A percentile compares a stretch with the other conserved stretches of the same genome.
phyloP scores from a whole-genome alignment of 2,888 invertebrate genomes.

The Lycophotia porphyrea region DNA sequence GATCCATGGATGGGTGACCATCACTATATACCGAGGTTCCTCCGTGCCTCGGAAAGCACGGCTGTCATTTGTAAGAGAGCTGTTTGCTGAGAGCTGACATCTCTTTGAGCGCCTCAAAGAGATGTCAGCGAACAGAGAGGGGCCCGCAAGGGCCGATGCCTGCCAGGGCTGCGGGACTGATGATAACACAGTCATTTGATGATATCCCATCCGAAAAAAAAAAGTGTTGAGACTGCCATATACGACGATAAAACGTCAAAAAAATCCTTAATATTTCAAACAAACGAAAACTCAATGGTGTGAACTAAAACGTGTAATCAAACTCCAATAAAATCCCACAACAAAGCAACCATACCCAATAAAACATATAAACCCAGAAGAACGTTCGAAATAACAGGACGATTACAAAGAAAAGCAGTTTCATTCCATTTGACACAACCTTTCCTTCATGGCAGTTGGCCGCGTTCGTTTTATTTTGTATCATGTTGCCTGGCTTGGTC shows the following conservation, averaged over 20 bases:
- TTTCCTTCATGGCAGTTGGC: constrained; percentile 1
- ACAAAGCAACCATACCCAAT: not conserved
- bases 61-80: not conserved
- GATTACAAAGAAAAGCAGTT: constrained; percentile 34
- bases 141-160: no score
- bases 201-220: no score
- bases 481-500: constrained; percentile 36
- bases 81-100: no score
- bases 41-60: not conserved
- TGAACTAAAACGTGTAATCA: not conserved
- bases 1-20: not conserved
- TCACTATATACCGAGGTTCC: not conserved
- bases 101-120: no score
- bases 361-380: not conserved
- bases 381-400: constrained; percentile 21
- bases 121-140: no score
- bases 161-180: no score
- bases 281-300: not conserved
- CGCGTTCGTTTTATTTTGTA: constrained; percentile 28
- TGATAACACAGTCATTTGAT: no score
- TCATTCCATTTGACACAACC: constrained; percentile 34
- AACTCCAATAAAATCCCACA: constrained; percentile 13
- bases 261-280: not conserved
- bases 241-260: not conserved
- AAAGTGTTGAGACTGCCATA: not conserved